Conservation (phyloP, 2,113 vertebrate genomes). For the Podiceps cristatus region DNA sequence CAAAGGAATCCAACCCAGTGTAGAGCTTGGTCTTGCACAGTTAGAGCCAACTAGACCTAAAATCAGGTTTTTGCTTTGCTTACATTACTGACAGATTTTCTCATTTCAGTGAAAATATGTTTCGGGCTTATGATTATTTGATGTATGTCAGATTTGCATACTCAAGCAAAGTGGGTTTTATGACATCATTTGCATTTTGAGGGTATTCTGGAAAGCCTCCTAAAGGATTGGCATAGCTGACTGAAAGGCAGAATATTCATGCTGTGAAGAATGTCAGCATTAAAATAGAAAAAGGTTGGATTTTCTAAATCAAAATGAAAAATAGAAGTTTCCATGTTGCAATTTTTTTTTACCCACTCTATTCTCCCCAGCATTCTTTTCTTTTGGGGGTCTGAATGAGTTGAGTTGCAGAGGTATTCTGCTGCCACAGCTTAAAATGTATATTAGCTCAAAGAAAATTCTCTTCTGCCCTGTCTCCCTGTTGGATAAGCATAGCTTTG, state of each 20-base stretch:
- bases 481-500: not conserved
- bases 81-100: conserved; percentile 17
- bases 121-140: conserved; percentile 20
- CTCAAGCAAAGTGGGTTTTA: conserved; percentile 40
- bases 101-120: conserved; percentile 19
- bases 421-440: not conserved
- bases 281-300: not conserved
- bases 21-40: not conserved
- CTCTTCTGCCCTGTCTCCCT: not conserved
- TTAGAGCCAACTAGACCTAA: not conserved
- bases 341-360: not conserved
- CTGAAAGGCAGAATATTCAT: conserved; percentile 21
- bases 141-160: conserved; percentile 43
- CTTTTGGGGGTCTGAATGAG: not conserved
- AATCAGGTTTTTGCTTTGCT: conserved; percentile 23
- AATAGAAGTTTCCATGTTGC: not conserved
- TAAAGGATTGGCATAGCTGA: not conserved
- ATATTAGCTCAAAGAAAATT: not conserved
- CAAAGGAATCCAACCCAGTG: not conserved
- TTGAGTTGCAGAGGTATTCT: not conserved
- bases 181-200: conserved; percentile 30
- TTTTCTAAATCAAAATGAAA: conserved; percentile 23
- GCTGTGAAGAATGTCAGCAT: not conserved
- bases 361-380: not conserved
- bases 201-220: conserved; percentile 11